Evolutionary conservation across 2,113 vertebrate species (phyloP).

Genomic region (Sylvilagus bachmani): DNA sequence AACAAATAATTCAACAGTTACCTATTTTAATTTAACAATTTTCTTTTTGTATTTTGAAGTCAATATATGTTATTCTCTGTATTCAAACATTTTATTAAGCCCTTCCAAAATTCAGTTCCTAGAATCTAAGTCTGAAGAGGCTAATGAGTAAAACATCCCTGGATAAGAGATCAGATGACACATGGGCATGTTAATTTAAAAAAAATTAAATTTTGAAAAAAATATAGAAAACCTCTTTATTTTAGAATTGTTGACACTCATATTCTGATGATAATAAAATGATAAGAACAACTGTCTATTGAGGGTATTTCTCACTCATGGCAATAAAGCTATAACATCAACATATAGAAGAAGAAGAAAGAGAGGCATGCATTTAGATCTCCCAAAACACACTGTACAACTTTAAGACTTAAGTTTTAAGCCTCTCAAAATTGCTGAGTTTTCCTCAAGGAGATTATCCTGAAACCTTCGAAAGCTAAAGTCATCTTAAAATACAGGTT

Average conservation of each 20-base stretch:
- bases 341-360: not conserved
- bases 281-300: not conserved
- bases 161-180: not conserved
- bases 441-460: not conserved
- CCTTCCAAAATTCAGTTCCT: not conserved
- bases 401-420: constrained; percentile 6
- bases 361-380: not conserved
- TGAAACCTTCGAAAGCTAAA: not conserved
- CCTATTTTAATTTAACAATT: not conserved
- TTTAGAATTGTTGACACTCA: not conserved
- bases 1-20: constrained; percentile 27
- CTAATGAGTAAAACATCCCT: not conserved
- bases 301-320: not conserved
- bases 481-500: not conserved
- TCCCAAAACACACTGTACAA: constrained; percentile 24
- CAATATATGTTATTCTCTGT: not conserved
- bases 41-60: constrained; percentile 11
- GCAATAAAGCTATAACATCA: constrained; percentile 24
- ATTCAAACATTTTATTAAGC: not conserved
- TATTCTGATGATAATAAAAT: not conserved
- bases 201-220: not conserved
- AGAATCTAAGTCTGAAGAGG: not conserved
- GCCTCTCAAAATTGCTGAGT: not conserved
- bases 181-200: not conserved
- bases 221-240: not conserved